Evolutionary conservation across 2,888 invertebrate genomes (phyloP), one percentile per base, ranked within the genome.

Genomic region (Caradrina clavipalpis): DNA sequence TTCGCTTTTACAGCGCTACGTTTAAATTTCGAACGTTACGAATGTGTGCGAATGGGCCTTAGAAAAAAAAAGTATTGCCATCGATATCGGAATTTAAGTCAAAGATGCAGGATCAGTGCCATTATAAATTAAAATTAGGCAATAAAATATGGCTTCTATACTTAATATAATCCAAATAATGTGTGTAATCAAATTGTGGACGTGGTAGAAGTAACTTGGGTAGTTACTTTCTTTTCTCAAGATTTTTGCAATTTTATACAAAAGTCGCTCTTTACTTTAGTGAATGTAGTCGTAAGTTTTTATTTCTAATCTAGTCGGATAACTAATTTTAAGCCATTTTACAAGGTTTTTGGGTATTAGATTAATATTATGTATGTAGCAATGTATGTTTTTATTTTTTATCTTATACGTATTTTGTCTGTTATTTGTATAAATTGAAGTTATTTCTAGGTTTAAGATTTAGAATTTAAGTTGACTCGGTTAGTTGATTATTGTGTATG

Each of bases 291-390:
- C 53, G 1, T 84, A 82, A 83, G 82, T 70, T 82, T 86, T 60
- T 76, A 74, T 81, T 54, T 79, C 49, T 77, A 76, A 76, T 81
- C 78, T 87, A 86, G 86, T 87, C 80, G 73, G 55, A 76, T 78
- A 84, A 70, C 31, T 73, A 83, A 76, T 67, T 73, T 69, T 82
- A 84, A 78, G 76, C 61, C 62, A 76, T 68, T 86, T 86, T 85
- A 78, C 80, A 88, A 83, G 87, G 88, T 83, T 85, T 68, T 84
- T 82, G 86, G 88, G 88, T 89, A 83, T 80, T 82, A 77, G 77
- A 61, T 80, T 76, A 81, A 78, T 71, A 56, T 73, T 63, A 65
- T 58, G 73, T 69, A 42, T 42, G 69, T 79, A 65, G 53, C 57
- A 71, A 21, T 54, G 7, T 53, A 35, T 1, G 35, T 51, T 73